Evolutionary conservation across 2,888 invertebrate genomes (phyloP), one percentile per base, ranked within the genome.

Genomic region (Opisthograptis luteolata): DNA sequence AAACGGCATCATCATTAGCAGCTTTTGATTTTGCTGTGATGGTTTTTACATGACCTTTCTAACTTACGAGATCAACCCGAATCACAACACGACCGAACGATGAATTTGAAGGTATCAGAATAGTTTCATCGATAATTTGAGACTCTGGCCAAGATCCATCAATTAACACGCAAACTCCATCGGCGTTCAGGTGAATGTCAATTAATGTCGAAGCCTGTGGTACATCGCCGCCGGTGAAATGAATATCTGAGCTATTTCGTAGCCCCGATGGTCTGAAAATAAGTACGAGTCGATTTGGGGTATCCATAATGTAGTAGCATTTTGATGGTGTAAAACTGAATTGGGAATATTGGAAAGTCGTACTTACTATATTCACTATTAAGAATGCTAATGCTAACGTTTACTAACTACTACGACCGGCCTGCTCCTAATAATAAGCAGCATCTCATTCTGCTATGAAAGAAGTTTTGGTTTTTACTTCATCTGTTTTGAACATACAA

Each of bases 81-180:
- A 49, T 25, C n/a, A 30, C 27, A 20, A 24, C 31, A 9, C 14
- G 28, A 28, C 13, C 12, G 19, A 30, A 36, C 36, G 7, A 2
- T 39, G 13, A 39, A 39, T 40, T 56, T n/a, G 41, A 25, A 40
- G 15, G 42, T 46, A 57, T 39, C 42, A 47, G 58, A 43, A 27
- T 58, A 64, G 58, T 67, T 63, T 58, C 54, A 35, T 24, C 51
- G 36, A 66, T 68, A 66, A 73, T 67, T 65, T 59, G 50, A 52
- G 55, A 55, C 49, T 62, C 52, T 59, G 57, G 66, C 68, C 76
- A 73, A 79, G 78, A 83, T 84, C 78, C 81, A 83, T 86, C 81
- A 87, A 84, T 85, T 86, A 84, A 75, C 76, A 76, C 73, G 68
- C 72, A 70, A 81, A 84, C 79, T 80, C 78, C 70, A 79, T 81